Percentiles rank a stretch among this genome's conserved stretches.
These are phyloP conservation scores for Pavo muticus DNA, from an alignment of 2,113 vertebrate genomes.

Conservation along the genomic window DNA sequence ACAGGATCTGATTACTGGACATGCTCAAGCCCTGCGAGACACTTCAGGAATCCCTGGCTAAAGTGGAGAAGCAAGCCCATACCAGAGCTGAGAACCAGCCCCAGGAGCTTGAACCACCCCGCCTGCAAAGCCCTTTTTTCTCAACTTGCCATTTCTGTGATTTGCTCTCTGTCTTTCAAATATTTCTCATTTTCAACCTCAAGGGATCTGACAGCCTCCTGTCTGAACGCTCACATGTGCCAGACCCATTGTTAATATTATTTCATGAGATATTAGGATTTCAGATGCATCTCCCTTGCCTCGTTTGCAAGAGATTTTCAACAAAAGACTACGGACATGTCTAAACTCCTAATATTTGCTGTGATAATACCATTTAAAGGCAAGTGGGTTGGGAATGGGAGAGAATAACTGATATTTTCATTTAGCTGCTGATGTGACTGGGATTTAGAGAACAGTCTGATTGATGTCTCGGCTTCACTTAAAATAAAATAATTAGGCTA, in stretches of 20 bases:
- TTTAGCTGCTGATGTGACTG: constrained; percentile 65
- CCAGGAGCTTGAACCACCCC: background rate
- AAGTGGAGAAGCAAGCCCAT: background rate
- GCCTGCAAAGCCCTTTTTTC: background rate
- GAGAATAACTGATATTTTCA: constrained; percentile 71
- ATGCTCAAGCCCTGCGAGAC: background rate
- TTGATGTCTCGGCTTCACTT: constrained; percentile 67
- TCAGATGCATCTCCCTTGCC: constrained; percentile 56
- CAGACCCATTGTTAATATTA: constrained; percentile 42
- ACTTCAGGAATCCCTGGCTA: background rate
- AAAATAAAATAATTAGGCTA: constrained; percentile 76
- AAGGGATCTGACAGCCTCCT: constrained; percentile 3
- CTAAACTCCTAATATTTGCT: constrained; percentile 71
- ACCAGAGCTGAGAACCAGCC: background rate
- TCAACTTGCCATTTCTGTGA: constrained; percentile 25
- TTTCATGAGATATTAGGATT: constrained; percentile 65
- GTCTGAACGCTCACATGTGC: background rate
- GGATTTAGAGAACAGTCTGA: constrained; percentile 67
- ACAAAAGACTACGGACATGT: constrained; percentile 62
- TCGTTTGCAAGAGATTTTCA: constrained; percentile 61
- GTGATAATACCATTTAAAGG: constrained; percentile 73
- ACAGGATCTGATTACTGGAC: background rate
- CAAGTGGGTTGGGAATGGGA: constrained; percentile 61
- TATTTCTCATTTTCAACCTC: constrained; percentile 39
- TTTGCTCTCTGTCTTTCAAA: constrained; percentile 59